Percentiles rank a stretch among this genome's conserved stretches.
These are phyloP conservation scores for Ophiodon elongatus DNA, from an alignment of 2,113 vertebrate species.

Conservation along the genomic window DNA sequence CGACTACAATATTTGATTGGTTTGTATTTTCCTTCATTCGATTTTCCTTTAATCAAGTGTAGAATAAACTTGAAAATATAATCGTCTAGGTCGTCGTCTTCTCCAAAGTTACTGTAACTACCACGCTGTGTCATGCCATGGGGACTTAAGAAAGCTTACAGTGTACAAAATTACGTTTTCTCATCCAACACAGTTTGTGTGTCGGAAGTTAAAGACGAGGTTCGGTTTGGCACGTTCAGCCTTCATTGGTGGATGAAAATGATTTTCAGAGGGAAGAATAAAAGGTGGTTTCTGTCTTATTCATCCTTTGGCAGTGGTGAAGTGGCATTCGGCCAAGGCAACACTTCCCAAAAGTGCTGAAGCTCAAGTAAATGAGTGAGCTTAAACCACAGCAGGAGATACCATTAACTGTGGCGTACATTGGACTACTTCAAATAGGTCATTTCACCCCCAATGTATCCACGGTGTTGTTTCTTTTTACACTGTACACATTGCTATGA, in stretches of 20 bases:
- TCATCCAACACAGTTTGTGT: background rate
- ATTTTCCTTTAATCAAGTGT: conserved; percentile 23
- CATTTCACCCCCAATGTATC: conserved; percentile 34
- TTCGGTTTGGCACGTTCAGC: conserved; percentile 73
- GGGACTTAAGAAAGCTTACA: background rate
- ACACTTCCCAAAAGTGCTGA: conserved; percentile 70
- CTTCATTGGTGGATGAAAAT: conserved; percentile 39
- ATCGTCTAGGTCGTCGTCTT: conserved; percentile 12
- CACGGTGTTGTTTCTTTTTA: conserved; percentile 18
- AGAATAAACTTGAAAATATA: conserved; percentile 9
- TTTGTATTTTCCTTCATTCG: conserved; percentile 25
- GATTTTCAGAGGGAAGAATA: conserved; percentile 36
- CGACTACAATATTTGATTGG: conserved; percentile 15
- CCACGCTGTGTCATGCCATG: background rate
- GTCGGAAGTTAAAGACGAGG: conserved; percentile 32
- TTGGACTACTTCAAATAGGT: conserved; percentile 18
- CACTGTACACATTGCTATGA: conserved; percentile 64
- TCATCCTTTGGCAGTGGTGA: conserved; percentile 78
- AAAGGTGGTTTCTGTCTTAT: conserved; percentile 45
- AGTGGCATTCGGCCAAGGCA: conserved; percentile 71
- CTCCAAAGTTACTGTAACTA: background rate
- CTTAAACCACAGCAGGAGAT: conserved; percentile 37
- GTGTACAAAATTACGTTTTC: conserved; percentile 18
- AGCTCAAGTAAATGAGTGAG: conserved; percentile 62
- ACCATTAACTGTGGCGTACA: conserved; percentile 23